Evolutionary conservation across 2,888 invertebrate species (phyloP).

Genomic region (Lamellibrachia columna): DNA sequence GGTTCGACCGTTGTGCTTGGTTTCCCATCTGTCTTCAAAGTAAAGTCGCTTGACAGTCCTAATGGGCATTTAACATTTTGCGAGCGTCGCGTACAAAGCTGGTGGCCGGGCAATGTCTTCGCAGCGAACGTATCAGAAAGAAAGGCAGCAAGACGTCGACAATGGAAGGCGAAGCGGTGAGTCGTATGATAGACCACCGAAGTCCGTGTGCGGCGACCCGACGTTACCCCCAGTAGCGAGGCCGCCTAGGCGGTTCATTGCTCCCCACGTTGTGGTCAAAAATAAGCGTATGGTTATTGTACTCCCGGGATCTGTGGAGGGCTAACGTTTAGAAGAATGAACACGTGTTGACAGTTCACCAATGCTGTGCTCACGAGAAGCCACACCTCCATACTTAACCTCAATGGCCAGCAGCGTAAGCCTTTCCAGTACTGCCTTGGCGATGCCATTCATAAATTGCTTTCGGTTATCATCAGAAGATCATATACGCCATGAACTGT

Average conservation of each 20-base stretch:
- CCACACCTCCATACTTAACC: neutral
- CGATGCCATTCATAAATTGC: neutral
- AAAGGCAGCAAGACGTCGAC: neutral
- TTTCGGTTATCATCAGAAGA: neutral
- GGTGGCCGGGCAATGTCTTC: neutral
- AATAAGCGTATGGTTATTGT: too few species aligned
- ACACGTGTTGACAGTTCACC: neutral
- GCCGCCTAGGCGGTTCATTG: too few species aligned
- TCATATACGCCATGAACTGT: neutral
- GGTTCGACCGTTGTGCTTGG: conserved; percentile 1
- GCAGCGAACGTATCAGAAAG: neutral
- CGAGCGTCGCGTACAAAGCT: neutral
- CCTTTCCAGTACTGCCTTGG: neutral
- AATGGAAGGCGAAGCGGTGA: neutral
- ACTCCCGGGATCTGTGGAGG: neutral
- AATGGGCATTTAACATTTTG: conserved; percentile 1
- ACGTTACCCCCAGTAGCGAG: too few species aligned
- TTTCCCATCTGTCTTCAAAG: neutral
- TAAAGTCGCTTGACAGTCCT: neutral
- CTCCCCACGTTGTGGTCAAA: too few species aligned
- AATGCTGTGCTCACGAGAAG: neutral
- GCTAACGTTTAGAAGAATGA: neutral
- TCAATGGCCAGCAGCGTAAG: neutral
- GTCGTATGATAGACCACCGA: neutral
- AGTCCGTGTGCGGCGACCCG: neutral